Percentiles rank a stretch among this genome's conserved stretches.
These are phyloP conservation scores for Zeuzera pyrina DNA, from an alignment of 2,888 invertebrate species.

Conservation along the genomic window DNA sequence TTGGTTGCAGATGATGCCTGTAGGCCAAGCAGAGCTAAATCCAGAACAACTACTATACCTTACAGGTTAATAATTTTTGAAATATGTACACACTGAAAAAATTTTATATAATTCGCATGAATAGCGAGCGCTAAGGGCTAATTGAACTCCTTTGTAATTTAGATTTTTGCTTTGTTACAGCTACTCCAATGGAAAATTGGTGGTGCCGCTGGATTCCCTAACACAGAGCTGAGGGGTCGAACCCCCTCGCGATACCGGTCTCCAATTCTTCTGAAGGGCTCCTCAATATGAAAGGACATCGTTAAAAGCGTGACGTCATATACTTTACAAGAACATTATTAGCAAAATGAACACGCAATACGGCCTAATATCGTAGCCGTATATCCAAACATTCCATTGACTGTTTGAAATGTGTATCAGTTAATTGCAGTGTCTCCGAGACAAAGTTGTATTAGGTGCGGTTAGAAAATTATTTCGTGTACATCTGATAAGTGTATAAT, in stretches of 20 bases:
- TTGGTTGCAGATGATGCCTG: conserved; percentile 71
- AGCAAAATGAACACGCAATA: too few relatives aligned
- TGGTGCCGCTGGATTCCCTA: conserved; percentile 74
- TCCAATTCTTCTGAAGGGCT: conserved; percentile 58
- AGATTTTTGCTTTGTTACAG: conserved; percentile 54
- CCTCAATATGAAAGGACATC: conserved; percentile 27
- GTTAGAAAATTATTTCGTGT: conserved; percentile 11
- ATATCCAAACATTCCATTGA: conserved; percentile 26
- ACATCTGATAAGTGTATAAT: conserved; percentile 20
- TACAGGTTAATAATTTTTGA: conserved; percentile 57
- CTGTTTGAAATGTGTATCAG: conserved; percentile 12
- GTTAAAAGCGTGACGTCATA: not conserved
- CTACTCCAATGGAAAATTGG: conserved; percentile 73
- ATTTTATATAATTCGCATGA: conserved; percentile 2
- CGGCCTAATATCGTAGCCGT: too few relatives aligned
- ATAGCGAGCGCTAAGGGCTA: conserved; percentile 1
- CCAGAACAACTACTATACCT: conserved; percentile 68
- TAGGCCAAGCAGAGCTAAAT: conserved; percentile 72
- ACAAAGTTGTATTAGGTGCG: conserved; percentile 36
- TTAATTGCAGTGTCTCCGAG: conserved; percentile 48
- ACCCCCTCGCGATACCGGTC: conserved; percentile 48
- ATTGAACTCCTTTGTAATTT: conserved; percentile 15
- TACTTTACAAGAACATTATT: too few relatives aligned
- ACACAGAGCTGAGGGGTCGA: conserved; percentile 65
- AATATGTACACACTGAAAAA: not conserved